Conservation (phyloP, 2,797 vertebrate species). For the Catostomus latipinnis region DNA sequence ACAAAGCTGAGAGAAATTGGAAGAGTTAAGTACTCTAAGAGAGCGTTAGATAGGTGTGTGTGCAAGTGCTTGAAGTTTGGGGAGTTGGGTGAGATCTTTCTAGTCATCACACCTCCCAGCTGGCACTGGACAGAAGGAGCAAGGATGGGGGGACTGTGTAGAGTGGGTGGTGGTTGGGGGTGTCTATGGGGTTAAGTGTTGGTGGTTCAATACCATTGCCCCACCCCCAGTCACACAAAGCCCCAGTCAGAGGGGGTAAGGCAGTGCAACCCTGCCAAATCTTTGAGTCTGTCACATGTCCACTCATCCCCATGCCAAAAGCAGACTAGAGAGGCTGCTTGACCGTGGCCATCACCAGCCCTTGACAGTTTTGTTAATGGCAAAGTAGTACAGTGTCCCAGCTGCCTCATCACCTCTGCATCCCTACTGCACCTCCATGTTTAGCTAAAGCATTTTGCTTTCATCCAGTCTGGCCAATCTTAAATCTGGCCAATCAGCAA, state of each 20-base stretch:
- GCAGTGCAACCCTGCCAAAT: constrained; percentile 57
- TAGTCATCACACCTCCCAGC: constrained; percentile 62
- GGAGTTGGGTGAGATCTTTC: constrained; percentile 58
- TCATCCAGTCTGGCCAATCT: constrained; percentile 50
- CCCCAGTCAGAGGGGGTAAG: constrained; percentile 55
- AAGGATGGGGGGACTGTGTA: constrained; percentile 22
- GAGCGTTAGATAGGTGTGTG: neutral
- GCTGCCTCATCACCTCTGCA: constrained; percentile 62
- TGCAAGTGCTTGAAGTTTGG: constrained; percentile 33
- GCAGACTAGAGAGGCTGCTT: constrained; percentile 56
- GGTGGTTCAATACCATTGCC: constrained; percentile 47
- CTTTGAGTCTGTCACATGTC: constrained; percentile 62
- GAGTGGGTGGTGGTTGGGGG: constrained; percentile 44
- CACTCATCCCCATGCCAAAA: constrained; percentile 55
- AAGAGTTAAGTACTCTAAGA: neutral
- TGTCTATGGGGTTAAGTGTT: constrained; percentile 29
- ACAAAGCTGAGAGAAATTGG: neutral
- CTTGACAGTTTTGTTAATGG: constrained; percentile 59
- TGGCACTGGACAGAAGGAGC: constrained; percentile 64
- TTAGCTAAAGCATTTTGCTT: constrained; percentile 44
- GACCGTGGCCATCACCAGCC: constrained; percentile 54
- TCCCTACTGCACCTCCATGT: constrained; percentile 34
- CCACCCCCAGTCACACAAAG: constrained; percentile 46
- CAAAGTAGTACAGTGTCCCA: constrained; percentile 52
- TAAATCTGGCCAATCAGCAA: neutral